These are phyloP conservation scores for Asobara japonica DNA, from an alignment of 1,140 invertebrate species.

Conservation along the genomic window DNA sequence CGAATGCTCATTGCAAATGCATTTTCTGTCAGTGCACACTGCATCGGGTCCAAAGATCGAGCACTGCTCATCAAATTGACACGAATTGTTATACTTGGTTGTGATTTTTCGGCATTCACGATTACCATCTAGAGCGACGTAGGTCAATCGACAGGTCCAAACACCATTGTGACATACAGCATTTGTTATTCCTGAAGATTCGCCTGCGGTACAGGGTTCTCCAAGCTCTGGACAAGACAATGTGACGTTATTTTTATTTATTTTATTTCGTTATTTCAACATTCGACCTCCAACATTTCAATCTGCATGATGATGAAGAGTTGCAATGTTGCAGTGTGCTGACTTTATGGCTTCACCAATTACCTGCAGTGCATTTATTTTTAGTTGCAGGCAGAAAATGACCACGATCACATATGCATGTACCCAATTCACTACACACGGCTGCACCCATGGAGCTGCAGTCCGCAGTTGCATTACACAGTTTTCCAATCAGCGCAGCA, in stretches of 20 bases:
- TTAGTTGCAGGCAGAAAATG: constrained; percentile 23
- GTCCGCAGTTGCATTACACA: constrained; percentile 32
- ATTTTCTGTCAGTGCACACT: constrained; percentile 37
- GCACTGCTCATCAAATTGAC: constrained; percentile 42
- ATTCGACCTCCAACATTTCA: neutral
- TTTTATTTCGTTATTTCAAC: neutral
- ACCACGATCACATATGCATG: constrained; percentile 45
- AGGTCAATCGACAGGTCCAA: constrained; percentile 42
- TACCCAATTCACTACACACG: constrained; percentile 26
- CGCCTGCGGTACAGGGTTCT: constrained; percentile 31
- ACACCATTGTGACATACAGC: constrained; percentile 39
- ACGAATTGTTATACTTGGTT: constrained; percentile 28
- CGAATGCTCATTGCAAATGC: constrained; percentile 42
- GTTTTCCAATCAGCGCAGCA: neutral
- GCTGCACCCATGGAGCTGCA: constrained; percentile 32
- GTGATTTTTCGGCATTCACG: constrained; percentile 40
- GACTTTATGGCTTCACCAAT: neutral
- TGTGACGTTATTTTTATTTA: neutral
- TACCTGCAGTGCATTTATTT: constrained; percentile 45
- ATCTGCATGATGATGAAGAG: no score
- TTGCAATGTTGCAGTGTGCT: neutral
- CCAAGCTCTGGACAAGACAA: constrained; percentile 45
- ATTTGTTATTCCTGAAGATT: constrained; percentile 24
- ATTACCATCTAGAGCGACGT: constrained; percentile 38
- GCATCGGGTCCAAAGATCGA: constrained; percentile 46